Evolutionary conservation across 2,888 invertebrate species (phyloP).

Genomic region (Dryococelus australis): DNA sequence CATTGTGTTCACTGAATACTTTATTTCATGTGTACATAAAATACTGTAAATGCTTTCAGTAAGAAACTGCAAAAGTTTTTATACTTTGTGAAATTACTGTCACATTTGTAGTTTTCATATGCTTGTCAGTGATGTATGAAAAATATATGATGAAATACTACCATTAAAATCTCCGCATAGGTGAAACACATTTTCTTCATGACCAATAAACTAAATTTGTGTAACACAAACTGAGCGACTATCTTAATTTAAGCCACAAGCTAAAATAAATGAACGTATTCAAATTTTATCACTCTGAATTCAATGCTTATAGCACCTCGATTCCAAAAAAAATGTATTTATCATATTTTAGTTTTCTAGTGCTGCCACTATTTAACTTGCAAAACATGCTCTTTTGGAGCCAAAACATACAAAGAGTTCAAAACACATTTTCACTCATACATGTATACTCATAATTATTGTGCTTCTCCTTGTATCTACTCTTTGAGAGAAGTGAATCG

Average conservation of each 20-base stretch:
- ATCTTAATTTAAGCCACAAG: not conserved
- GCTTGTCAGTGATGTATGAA: not conserved
- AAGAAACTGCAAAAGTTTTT: not conserved
- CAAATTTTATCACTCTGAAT: not conserved
- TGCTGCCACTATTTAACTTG: too few species aligned
- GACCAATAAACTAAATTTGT: not conserved
- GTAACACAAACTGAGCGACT: not conserved
- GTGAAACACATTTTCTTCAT: not conserved
- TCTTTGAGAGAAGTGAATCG: conserved; percentile 47
- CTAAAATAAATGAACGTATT: not conserved
- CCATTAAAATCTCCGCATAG: not conserved
- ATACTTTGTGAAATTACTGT: not conserved
- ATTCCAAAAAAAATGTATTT: not conserved
- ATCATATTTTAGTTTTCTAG: not conserved
- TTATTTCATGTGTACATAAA: not conserved
- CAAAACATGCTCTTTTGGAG: too few species aligned
- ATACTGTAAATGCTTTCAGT: not conserved
- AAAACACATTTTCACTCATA: too few species aligned
- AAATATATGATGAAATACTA: not conserved
- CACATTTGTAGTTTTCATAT: not conserved
- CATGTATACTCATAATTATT: too few species aligned
- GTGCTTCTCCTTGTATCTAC: not conserved
- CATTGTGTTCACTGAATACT: not conserved
- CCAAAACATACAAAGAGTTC: too few species aligned
- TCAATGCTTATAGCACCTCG: not conserved